A percentile compares a stretch with the other conserved stretches of the same genome.
phyloP scores from a whole-genome alignment of 2,888 invertebrate species.

The Euclidia mi region DNA sequence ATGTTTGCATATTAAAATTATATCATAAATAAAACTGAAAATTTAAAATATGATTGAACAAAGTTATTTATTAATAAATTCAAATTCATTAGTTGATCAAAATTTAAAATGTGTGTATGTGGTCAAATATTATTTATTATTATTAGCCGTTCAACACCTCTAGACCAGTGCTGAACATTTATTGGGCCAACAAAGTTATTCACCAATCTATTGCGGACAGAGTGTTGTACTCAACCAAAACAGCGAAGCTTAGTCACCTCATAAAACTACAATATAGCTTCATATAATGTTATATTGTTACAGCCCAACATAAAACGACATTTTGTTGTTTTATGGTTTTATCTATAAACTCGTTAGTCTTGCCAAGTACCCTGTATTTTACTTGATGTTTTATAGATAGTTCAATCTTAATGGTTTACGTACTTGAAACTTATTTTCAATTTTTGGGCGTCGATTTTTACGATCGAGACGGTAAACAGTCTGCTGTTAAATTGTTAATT shows the following conservation, averaged over 20 bases:
- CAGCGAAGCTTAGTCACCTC: slow-evolving; percentile 9
- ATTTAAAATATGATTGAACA: background rate
- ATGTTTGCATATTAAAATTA: slow-evolving; percentile 7
- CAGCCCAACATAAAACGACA: slow-evolving; percentile 10
- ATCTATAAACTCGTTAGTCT: slow-evolving; percentile 14
- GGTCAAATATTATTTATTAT: too few relatives aligned
- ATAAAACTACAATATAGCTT: slow-evolving; percentile 9
- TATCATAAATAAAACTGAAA: slow-evolving; percentile 15
- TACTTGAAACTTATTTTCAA: too few relatives aligned
- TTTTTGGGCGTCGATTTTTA: too few relatives aligned
- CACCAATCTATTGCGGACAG: too few relatives aligned
- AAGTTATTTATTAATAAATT: slow-evolving; percentile 4
- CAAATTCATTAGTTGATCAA: slow-evolving; percentile 2
- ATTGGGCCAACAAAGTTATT: too few relatives aligned
- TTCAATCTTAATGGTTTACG: background rate
- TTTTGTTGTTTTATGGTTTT: slow-evolving; percentile 14
- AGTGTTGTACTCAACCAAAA: slow-evolving; percentile 1
- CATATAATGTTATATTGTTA: slow-evolving; percentile 15
- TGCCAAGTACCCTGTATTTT: background rate
- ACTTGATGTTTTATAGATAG: background rate
- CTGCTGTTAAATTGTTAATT: too few relatives aligned
- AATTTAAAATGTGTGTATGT: slow-evolving; percentile 4
- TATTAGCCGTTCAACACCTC: too few relatives aligned
- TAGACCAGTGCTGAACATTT: too few relatives aligned
- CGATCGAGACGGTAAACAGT: too few relatives aligned